These are phyloP conservation scores for Ophioninae sp. DNA, from an alignment of 2,888 invertebrate genomes.

Conservation along the genomic window DNA sequence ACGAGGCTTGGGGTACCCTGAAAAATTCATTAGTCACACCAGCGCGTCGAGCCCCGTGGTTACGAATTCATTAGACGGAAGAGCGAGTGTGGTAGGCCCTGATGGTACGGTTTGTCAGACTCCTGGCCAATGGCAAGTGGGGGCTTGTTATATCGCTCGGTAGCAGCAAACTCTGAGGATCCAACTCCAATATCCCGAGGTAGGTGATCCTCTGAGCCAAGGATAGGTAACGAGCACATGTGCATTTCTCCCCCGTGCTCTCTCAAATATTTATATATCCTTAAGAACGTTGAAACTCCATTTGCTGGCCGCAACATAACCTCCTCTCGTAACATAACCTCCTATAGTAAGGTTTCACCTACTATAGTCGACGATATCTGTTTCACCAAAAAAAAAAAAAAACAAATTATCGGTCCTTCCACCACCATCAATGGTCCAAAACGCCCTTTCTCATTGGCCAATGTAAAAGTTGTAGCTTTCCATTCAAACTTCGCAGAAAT, in stretches of 20 bases:
- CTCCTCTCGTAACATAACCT: neutral
- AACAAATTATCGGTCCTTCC: no score
- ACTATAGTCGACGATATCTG: neutral
- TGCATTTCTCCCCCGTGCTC: conserved; percentile 54
- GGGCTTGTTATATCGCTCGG: conserved; percentile 26
- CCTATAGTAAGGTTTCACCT: conserved; percentile 17
- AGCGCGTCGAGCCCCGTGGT: conserved; percentile 29
- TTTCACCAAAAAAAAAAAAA: neutral
- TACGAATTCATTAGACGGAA: conserved; percentile 55
- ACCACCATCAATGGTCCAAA: neutral
- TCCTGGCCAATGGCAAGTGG: conserved; percentile 28
- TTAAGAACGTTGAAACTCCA: conserved; percentile 57
- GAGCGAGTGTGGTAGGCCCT: conserved; percentile 31
- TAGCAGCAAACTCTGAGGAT: conserved; percentile 34
- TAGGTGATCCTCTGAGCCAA: conserved; percentile 32
- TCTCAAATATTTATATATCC: conserved; percentile 61
- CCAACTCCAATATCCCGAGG: conserved; percentile 38
- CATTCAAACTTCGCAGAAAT: neutral
- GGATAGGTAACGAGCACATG: conserved; percentile 56
- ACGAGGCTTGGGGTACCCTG: conserved; percentile 24
- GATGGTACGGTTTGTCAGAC: conserved; percentile 42
- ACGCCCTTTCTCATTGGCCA: neutral
- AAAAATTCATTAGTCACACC: conserved; percentile 58
- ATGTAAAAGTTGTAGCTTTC: neutral
- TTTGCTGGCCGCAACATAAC: conserved; percentile 40